A percentile compares a stretch with the other conserved stretches of the same genome.
Conservation (phyloP, 1,140 invertebrate genomes). For the Camponotus pennsylvanicus region DNA sequence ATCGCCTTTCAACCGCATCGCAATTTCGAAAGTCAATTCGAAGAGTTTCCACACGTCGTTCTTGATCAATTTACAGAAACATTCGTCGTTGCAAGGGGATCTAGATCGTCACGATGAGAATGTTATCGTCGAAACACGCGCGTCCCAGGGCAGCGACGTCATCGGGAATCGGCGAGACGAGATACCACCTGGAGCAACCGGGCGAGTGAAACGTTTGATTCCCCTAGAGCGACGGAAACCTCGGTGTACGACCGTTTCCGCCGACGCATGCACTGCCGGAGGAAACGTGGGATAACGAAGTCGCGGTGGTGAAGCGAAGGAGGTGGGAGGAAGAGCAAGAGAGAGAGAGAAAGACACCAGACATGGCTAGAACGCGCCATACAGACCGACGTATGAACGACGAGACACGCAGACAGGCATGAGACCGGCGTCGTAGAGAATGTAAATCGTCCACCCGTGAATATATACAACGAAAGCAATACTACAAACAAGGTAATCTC, state of each 20-base stretch:
- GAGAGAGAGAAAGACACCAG: not conserved
- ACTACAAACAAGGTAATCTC: slow-evolving; percentile 84
- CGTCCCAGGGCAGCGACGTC: slow-evolving; percentile 1
- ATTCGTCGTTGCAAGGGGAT: not conserved
- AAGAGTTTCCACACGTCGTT: not conserved
- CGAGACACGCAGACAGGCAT: not conserved
- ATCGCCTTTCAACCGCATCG: not conserved
- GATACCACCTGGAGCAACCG: slow-evolving; percentile 36
- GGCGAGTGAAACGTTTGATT: slow-evolving; percentile 52
- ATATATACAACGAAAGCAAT: slow-evolving; percentile 86
- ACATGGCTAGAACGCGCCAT: not conserved
- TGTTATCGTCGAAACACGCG: not conserved
- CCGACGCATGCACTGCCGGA: slow-evolving; percentile 11
- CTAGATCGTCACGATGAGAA: slow-evolving; percentile 25
- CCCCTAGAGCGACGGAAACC: slow-evolving; percentile 25
- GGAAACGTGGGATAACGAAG: slow-evolving; percentile 12
- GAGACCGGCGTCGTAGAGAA: slow-evolving; percentile 18
- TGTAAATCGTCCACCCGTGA: slow-evolving; percentile 82
- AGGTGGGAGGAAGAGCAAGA: not conserved
- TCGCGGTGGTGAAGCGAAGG: slow-evolving; percentile 1
- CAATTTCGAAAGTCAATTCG: slow-evolving; percentile 12
- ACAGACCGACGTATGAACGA: not conserved
- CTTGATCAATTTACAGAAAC: not conserved
- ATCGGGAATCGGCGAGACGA: not conserved
- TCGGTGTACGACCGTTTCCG: not conserved